These are phyloP conservation scores for Cyprinus carpio DNA, from an alignment of 2,113 vertebrate genomes.

Conservation along the genomic window DNA sequence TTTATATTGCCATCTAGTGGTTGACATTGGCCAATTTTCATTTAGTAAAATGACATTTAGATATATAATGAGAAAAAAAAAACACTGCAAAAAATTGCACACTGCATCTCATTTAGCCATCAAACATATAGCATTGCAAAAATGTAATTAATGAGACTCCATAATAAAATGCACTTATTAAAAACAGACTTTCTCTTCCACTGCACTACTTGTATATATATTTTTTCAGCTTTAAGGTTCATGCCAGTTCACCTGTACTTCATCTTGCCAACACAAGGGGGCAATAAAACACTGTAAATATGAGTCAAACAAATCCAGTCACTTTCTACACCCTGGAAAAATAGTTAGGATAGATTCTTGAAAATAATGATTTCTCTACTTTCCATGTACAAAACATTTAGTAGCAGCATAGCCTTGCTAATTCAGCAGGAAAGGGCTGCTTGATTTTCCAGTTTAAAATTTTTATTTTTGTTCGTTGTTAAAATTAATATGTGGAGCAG, in stretches of 20 bases:
- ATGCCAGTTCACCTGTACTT: background rate
- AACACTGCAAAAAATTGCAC: background rate
- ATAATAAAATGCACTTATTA: background rate
- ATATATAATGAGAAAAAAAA: too few species aligned
- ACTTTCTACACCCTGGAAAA: background rate
- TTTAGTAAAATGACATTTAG: background rate
- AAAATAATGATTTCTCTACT: background rate
- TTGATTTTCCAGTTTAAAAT: too few species aligned
- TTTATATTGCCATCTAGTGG: conserved; percentile 27
- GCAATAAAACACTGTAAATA: conserved; percentile 6
- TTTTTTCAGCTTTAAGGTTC: background rate
- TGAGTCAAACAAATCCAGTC: background rate
- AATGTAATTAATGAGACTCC: too few species aligned
- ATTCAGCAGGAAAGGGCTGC: too few species aligned
- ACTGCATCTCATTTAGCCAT: too few species aligned
- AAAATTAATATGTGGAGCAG: background rate
- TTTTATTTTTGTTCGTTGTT: too few species aligned
- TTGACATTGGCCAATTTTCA: background rate
- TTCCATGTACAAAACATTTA: too few species aligned
- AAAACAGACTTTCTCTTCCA: background rate
- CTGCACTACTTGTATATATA: background rate
- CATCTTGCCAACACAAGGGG: conserved; percentile 1
- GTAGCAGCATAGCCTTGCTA: too few species aligned
- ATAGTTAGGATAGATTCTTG: background rate
- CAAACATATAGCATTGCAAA: background rate